Evolutionary conservation across 2,888 invertebrate genomes (phyloP), one percentile per base, ranked within the genome.

Genomic region (Allygus modestus): DNA sequence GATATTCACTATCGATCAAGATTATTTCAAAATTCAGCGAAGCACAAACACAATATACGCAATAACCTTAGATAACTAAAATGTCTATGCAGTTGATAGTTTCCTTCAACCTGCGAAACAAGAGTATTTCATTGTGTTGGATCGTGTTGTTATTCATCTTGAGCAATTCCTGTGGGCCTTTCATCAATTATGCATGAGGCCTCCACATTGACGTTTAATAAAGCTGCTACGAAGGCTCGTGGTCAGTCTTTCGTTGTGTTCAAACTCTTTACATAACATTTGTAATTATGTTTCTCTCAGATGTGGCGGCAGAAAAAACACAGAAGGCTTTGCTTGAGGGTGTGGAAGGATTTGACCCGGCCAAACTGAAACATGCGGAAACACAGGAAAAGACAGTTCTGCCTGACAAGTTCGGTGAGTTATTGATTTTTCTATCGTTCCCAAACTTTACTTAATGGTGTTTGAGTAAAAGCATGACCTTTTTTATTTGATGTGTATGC

Each of bases 331-430:
- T 97, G 86, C 94, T 97, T 89, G 95, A 95, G 89, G 97, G 97
- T 83, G 97, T 97, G 89, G 96, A 96, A 91, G 93, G 94, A 88
- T 97, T 97, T 90, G 96, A 97, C 91, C 93, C 95, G 85, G 94
- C 92, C 88, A 95, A 95, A 90, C 92, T 97, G 91, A 97, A 97
- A 91, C 97, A 97, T 91, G 96, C 97, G 79, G 96, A 97, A 91
- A 98, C 98, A 85, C 94, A 96, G 89, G 97, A 97, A 90, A 98
- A 98, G 92, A 97, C 97, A 91, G 95, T 97, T 82, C 94, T 98
- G 89, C 98, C 98, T 71, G 97, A 97, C 90, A 97, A 97, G 94
- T 96, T 96, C 92, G 97, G 98, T 98, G 93, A 90, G 89, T 87
- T 37, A 37, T 37, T 9, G 46, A 9, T 46, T 46, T 37, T 37